Base-by-base conservation (phyloP, 2,797 vertebrate genomes). In the Craterocephalus amniculus region DNA sequence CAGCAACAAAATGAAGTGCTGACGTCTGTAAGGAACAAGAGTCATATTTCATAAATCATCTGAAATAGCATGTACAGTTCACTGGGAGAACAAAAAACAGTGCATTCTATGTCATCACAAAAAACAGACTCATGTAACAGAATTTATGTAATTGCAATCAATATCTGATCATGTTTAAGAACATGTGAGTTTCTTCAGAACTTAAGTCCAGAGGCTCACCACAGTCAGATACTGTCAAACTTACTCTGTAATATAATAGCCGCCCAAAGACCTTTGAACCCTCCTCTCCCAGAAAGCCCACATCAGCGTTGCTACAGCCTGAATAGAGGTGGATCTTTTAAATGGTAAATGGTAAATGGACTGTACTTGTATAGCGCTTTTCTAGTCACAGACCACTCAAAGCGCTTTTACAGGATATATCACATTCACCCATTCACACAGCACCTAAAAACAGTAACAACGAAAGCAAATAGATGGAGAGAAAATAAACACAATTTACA, bases 31-130 rank as follows among this genome's bases (percentile, higher is more conserved):
- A 72, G 26, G 31, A 68, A 63, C 13, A 29, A 57, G 65, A 22
- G 56, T 80, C 36, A 32, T 35, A 74, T 79, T 74, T 75, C 56
- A 75, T 45, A 81, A 70, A 54, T 55, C 60, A 24, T 63, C 70
- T 64, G 29, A 4, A 64, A 72, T 57, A 38, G 54, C 66, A 51
- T 54, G 10, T 32, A 63, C 54, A 70, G 35, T 11, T 43, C 16
- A 43, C 40, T 43, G 32, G 16, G 26, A 34, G 65, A 45, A 74
- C 31, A 18, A 36, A 64, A 20, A 29, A 26, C 14, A 26, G 26
- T 22, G 38, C 49, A 29, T 64, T 54, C 18, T 10, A 38, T 51
- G 36, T 11, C 27, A 38, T 29, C 24, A 27, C 6, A 40, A 8
- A 43, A 27, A 32, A 43, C 32, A 43, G 16, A 18, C 14, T 16